Evolutionary conservation across 2,113 vertebrate species (phyloP).

Genomic region (Hyperoodon ampullatus): DNA sequence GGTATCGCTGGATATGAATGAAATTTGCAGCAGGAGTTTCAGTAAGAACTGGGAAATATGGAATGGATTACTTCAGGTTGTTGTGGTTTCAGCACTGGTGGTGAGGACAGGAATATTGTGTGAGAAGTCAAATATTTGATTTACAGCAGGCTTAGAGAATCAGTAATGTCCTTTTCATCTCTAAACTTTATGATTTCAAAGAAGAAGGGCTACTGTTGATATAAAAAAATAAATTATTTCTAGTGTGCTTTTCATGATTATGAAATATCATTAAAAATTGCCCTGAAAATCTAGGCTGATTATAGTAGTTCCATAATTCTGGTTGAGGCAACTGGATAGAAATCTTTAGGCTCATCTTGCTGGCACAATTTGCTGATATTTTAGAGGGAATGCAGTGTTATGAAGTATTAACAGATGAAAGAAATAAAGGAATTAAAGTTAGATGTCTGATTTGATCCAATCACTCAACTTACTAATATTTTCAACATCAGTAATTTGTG

Average conservation of each 20-base stretch:
- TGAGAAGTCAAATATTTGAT: neutral
- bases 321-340: neutral
- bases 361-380: neutral
- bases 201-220: neutral
- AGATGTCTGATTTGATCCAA: neutral
- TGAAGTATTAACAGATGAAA: neutral
- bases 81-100: neutral
- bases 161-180: neutral
- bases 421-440: neutral
- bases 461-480: neutral
- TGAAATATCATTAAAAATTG: neutral
- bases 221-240: constrained; percentile 5
- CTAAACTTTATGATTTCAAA: neutral
- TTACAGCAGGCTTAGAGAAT: neutral
- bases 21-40: neutral
- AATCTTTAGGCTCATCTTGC: neutral
- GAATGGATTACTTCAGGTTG: neutral
- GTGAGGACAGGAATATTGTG: neutral
- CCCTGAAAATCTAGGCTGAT: neutral
- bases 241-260: neutral
- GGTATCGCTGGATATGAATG: neutral
- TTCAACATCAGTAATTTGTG: neutral
- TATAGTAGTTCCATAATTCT: neutral
- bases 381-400: neutral
- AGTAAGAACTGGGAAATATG: neutral